Conservation (phyloP, 2,888 invertebrate genomes). For the Slavum lentiscoides region DNA sequence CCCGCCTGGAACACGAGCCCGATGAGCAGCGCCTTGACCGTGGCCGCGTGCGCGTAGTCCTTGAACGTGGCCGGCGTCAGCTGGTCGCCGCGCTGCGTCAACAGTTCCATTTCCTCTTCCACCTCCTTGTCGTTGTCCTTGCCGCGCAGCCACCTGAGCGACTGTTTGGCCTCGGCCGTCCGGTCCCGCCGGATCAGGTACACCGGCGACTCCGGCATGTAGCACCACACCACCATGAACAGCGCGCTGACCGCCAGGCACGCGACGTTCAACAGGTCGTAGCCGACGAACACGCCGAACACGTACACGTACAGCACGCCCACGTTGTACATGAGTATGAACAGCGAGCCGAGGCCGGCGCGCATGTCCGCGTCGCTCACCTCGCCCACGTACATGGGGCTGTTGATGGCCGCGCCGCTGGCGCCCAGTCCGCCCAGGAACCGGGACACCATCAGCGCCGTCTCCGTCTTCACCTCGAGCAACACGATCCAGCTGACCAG, state of each 20-base stretch:
- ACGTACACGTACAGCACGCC: slow-evolving; percentile 64
- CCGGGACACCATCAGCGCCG: slow-evolving; percentile 63
- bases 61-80: slow-evolving; percentile 51
- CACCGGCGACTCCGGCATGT: slow-evolving; percentile 68
- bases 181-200: slow-evolving; percentile 62
- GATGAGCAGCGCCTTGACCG: slow-evolving; percentile 60
- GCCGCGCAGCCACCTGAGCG: slow-evolving; percentile 58
- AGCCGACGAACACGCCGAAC: slow-evolving; percentile 63
- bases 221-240: slow-evolving; percentile 62
- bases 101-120: slow-evolving; percentile 54
- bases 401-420: slow-evolving; percentile 64
- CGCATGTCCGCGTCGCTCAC: slow-evolving; percentile 64
- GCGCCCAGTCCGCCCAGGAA: slow-evolving; percentile 67
- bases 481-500: slow-evolving; percentile 67
- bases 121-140: slow-evolving; percentile 55
- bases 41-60: slow-evolving; percentile 38
- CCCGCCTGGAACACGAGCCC: slow-evolving; percentile 59
- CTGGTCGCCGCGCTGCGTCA: slow-evolving; percentile 54
- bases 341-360: slow-evolving; percentile 66
- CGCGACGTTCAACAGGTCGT: slow-evolving; percentile 63
- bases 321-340: slow-evolving; percentile 63
- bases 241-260: slow-evolving; percentile 63
- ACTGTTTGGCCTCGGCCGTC: slow-evolving; percentile 61
- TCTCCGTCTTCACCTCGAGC: slow-evolving; percentile 61
- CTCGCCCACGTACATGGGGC: slow-evolving; percentile 70